Evolutionary conservation across 2,888 invertebrate genomes (phyloP).

Genomic region (Marronus borbonicus): DNA sequence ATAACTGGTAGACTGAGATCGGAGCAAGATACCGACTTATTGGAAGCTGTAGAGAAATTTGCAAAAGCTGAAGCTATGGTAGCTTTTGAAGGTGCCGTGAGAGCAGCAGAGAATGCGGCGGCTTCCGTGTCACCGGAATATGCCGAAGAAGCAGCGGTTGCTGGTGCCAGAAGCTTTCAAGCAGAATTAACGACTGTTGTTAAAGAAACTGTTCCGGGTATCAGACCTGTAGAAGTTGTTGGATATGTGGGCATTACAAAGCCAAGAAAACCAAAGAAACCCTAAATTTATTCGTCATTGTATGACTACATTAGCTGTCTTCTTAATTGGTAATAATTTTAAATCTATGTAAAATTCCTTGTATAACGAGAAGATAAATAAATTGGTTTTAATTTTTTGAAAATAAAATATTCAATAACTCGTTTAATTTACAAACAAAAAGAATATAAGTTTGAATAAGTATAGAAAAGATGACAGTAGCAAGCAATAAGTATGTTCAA

Average conservation of each 20-base stretch:
- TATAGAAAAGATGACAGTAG: too few species aligned
- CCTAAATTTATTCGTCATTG: conserved; percentile 37
- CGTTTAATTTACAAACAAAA: not conserved
- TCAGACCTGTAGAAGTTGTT: conserved; percentile 69
- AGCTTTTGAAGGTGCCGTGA: conserved; percentile 69
- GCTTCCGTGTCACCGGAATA: conserved; percentile 68
- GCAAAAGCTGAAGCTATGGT: conserved; percentile 70
- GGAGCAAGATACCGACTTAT: conserved; percentile 66
- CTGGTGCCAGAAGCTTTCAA: conserved; percentile 65
- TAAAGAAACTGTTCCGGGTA: conserved; percentile 65
- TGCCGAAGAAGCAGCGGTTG: conserved; percentile 71
- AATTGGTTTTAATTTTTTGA: not conserved
- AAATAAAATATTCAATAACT: not conserved
- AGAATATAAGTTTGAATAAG: too few species aligned
- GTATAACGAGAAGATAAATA: not conserved
- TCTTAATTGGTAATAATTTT: not conserved
- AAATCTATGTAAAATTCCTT: not conserved
- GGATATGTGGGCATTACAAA: conserved; percentile 70
- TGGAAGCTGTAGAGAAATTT: conserved; percentile 69
- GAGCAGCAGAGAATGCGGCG: conserved; percentile 70
- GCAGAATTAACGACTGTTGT: conserved; percentile 65
- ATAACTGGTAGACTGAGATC: conserved; percentile 60
- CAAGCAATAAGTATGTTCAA: too few species aligned
- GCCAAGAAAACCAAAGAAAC: conserved; percentile 64
- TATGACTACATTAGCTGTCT: not conserved